Percentiles rank a stretch among this genome's conserved stretches.
Conservation (phyloP, 2,888 invertebrate species). For the Spicauda simplicius region DNA sequence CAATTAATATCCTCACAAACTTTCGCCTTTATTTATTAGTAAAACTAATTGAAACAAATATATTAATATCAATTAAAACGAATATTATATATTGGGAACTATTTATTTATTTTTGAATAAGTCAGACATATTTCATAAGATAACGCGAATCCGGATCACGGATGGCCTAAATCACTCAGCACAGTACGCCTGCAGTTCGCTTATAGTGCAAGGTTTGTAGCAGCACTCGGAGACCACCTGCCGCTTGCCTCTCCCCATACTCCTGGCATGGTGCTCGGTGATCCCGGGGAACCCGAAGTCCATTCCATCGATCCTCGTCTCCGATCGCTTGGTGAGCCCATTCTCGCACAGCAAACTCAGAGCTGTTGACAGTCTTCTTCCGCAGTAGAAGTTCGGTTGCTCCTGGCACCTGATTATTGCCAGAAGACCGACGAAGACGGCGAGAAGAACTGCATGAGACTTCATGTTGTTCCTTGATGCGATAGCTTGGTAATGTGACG, state of each 20-base stretch:
- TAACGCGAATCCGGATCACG: neutral
- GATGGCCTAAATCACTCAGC: neutral
- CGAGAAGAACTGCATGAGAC: slow-evolving; percentile 6
- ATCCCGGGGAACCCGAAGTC: slow-evolving; percentile 5
- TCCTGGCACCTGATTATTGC: slow-evolving; percentile 29
- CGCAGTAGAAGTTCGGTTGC: slow-evolving; percentile 28
- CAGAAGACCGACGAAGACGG: slow-evolving; percentile 14
- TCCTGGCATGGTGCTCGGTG: slow-evolving; percentile 39
- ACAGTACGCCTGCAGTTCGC: slow-evolving; percentile 52
- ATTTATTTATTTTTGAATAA: neutral
- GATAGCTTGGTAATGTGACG: slow-evolving; percentile 6
- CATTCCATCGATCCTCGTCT: neutral
- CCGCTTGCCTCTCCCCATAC: slow-evolving; percentile 47
- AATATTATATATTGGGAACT: neutral
- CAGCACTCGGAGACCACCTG: slow-evolving; percentile 55
- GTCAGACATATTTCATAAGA: neutral
- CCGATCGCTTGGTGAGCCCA: slow-evolving; percentile 39
- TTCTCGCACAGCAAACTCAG: slow-evolving; percentile 43
- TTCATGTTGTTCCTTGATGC: slow-evolving; percentile 26
- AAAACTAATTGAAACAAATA: too few relatives aligned
- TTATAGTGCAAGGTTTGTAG: slow-evolving; percentile 50
- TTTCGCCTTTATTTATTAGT: too few relatives aligned
- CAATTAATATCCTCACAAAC: too few relatives aligned
- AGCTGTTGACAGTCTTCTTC: slow-evolving; percentile 19
- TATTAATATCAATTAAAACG: neutral